phyloP scores from a whole-genome alignment of 2,797 vertebrate species.

The Myotis planiceps region DNA sequence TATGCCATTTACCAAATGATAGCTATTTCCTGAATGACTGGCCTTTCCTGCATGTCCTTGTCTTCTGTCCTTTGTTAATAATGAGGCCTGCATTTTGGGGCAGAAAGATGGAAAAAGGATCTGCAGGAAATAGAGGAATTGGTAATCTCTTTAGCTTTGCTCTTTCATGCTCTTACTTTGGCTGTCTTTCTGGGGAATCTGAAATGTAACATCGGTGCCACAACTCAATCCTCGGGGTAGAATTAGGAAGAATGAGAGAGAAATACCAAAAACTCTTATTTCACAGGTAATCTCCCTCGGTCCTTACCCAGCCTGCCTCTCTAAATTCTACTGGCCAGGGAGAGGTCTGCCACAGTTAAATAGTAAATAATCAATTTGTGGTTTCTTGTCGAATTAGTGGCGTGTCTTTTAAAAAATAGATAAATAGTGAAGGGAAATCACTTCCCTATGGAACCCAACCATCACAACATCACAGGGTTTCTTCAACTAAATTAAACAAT shows the following conservation, averaged over 20 bases:
- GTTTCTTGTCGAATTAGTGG: neutral
- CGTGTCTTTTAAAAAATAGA: conserved; percentile 22
- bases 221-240: conserved; percentile 61
- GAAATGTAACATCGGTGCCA: conserved; percentile 53
- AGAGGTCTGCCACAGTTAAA: conserved; percentile 25
- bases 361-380: neutral
- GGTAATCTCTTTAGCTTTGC: conserved; percentile 81
- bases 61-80: conserved; percentile 84
- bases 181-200: conserved; percentile 68
- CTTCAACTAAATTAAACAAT: conserved; percentile 71
- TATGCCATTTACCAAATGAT: conserved; percentile 87
- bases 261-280: neutral
- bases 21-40: conserved; percentile 87
- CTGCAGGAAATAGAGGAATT: conserved; percentile 84
- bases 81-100: conserved; percentile 80
- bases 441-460: conserved; percentile 59
- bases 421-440: conserved; percentile 75
- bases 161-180: conserved; percentile 73
- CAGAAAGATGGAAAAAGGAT: conserved; percentile 79
- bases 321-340: neutral
- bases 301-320: neutral
- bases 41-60: conserved; percentile 76
- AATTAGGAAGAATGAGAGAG: conserved; percentile 39
- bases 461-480: conserved; percentile 70
- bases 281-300: neutral